Base-by-base conservation (phyloP, 2,113 vertebrate species). In the Girardinichthys multiradiatus region DNA sequence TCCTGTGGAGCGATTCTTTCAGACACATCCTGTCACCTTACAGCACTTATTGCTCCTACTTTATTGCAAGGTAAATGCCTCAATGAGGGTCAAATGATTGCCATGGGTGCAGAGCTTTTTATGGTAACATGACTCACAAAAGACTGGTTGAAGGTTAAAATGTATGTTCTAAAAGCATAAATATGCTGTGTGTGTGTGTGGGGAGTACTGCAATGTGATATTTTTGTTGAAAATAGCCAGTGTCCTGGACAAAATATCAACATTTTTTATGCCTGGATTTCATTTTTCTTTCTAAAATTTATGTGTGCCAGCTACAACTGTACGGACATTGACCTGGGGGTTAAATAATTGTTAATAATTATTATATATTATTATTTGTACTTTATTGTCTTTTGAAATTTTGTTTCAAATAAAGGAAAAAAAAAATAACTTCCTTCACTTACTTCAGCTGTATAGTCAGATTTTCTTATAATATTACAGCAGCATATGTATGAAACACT, bases 91-190 rank as follows among this genome's bases (percentile, higher is more conserved):
- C 30, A 79, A 26, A 76, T 74, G 30, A 81, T 85, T 70, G 77
- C 86, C 76, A 84, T 84, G 73, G 62, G 62, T 80, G 80, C 74
- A 24, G 39, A 76, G 62, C 59, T 74, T 51, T 73, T 75, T 62
- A 35, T 72, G 63, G 57, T 39, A 29, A 72, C n/a, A 35, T 21
- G 28, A 57, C 42, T 57, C 26, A 76, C 64, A 82, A 58, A 57
- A 65, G 62, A 72, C 26, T 14, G 19, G 29, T 37, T 58, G 15
- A 72, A 72, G 72, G 72, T 58, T 80, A 59, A 61, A 63, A 63
- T 74, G 66, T 68, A 59, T 72, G 13, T 58, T 62, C n/a, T 42
- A 30, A 62, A 59, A 68, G 58, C n/a, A 59, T 64, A 31, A 80
- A 74, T 54, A 48, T 67, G 35, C 63, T 45, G 64, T n/a, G n/a